A percentile compares a stretch with the other conserved stretches of the same genome.
Evolutionary conservation across 2,797 vertebrate genomes (phyloP).

Genomic region (Molothrus ater): DNA sequence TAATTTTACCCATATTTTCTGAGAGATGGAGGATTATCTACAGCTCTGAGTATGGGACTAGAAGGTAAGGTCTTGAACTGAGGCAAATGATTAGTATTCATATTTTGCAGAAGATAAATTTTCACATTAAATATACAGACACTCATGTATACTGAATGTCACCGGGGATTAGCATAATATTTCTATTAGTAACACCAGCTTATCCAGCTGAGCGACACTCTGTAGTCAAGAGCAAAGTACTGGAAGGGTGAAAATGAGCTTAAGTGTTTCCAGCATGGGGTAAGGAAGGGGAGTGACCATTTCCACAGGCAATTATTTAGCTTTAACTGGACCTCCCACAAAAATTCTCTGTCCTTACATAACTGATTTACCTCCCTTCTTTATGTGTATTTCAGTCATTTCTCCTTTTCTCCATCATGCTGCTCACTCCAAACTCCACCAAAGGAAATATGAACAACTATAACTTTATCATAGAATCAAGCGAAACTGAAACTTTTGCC

Average conservation of each 20-base stretch:
- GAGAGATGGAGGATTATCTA: not conserved
- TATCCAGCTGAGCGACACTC: not conserved
- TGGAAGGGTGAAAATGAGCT: not conserved
- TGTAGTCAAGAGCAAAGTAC: not conserved
- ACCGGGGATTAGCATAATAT: constrained; percentile 40
- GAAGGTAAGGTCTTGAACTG: not conserved
- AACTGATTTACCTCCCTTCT: not conserved
- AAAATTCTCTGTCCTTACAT: not conserved
- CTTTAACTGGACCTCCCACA: not conserved
- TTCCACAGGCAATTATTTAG: not conserved
- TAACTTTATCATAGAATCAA: not conserved
- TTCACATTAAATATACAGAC: constrained; percentile 32
- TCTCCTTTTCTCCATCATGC: not conserved
- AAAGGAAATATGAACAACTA: not conserved
- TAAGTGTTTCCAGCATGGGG: not conserved
- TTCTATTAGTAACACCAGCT: constrained; percentile 18
- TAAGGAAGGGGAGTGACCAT: not conserved
- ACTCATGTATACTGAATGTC: constrained; percentile 3
- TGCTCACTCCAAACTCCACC: not conserved
- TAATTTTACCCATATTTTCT: not conserved
- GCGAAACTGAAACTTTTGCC: not conserved
- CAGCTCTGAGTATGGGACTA: not conserved
- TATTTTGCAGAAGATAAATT: constrained; percentile 17
- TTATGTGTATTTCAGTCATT: not conserved
- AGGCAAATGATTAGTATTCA: not conserved